Base-by-base conservation (phyloP, 2,888 invertebrate genomes). In the Drosophila pegasa region DNA sequence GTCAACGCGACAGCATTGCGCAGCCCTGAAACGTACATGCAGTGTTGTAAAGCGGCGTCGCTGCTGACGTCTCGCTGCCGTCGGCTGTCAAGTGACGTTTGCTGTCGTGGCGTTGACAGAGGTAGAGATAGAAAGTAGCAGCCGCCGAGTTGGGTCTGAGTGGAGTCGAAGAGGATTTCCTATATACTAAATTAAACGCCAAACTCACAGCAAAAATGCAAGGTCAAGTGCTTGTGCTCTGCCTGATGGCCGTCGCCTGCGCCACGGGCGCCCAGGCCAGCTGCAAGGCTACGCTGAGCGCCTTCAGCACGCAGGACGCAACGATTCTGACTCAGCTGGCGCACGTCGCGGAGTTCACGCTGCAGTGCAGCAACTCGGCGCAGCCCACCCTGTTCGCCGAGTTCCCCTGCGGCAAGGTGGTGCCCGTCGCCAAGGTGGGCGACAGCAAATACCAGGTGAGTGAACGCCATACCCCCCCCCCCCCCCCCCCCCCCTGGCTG, bases 271-370 rank as follows among this genome's bases (percentile, higher is more conserved):
- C 83, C 29, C 78, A 85, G 12, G 91, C 81, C 62, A 91, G 92
- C 56, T 95, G 95, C 90, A 94, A 95, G 93, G 95, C 96, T 12
- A 94, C 94, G 63, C 95, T 96, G n/a, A 94, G 94, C 56, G 95
- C 96, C 0, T 98, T 98, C 92, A 97, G 98, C 48, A 98, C 98
- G 18, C 94, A 96, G 91, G 99, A 99, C 93, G 97, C 97, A 0
- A 97, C 98, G 50, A 95, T 98, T 70, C 95, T 99, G 12, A 96
- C 96, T 75, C 96, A 95, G 91, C 96, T 98, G 78, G 98, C 98
- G 0, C 97, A 97, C 92, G 96, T 99, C 84, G 95, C 96, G 14
- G 98, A 98, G 92, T 98, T 99, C 93, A 94, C 95, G 10, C 93
- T 99, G 43, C 95, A 95, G 90, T 99, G 99, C 90, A 94, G 94